Evolutionary conservation across 2,888 invertebrate species (phyloP).

Genomic region (Spilarctia lutea): DNA sequence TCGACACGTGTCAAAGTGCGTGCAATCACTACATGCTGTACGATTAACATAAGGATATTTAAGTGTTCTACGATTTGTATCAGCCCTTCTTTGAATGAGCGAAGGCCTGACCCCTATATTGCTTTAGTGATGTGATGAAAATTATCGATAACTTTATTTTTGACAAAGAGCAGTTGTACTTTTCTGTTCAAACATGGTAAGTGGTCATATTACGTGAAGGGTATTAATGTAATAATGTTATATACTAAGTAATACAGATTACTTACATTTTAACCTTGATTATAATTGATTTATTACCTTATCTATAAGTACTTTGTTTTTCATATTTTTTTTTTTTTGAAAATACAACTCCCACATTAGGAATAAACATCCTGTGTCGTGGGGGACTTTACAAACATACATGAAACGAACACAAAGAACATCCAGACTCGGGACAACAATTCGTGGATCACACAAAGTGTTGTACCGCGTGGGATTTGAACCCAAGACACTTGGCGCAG

Average conservation of each 20-base stretch:
- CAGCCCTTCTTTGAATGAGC: constrained; percentile 71
- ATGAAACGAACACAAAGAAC: too few species aligned
- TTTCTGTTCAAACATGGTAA: not conserved
- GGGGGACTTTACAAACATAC: too few species aligned
- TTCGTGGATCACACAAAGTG: too few species aligned
- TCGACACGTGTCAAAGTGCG: constrained; percentile 65
- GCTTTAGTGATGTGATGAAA: constrained; percentile 59
- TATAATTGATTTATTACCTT: not conserved
- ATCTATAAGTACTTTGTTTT: not conserved
- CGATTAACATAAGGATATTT: constrained; percentile 80
- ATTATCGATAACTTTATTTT: constrained; percentile 15
- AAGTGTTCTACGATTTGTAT: constrained; percentile 81
- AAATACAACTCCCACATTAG: too few species aligned
- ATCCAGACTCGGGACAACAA: too few species aligned
- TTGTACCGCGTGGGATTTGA: too few species aligned
- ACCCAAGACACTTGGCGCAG: too few species aligned
- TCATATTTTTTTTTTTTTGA: too few species aligned
- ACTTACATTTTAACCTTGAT: not conserved
- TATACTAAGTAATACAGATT: not conserved
- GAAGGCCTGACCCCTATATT: constrained; percentile 84
- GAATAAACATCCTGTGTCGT: too few species aligned
- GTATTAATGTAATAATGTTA: too few species aligned
- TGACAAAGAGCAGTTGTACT: not conserved
- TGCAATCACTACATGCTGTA: constrained; percentile 67
- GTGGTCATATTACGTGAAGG: not conserved